These are phyloP conservation scores for Chiroxiphia lanceolata DNA, from an alignment of 2,797 vertebrate species.

Conservation along the genomic window DNA sequence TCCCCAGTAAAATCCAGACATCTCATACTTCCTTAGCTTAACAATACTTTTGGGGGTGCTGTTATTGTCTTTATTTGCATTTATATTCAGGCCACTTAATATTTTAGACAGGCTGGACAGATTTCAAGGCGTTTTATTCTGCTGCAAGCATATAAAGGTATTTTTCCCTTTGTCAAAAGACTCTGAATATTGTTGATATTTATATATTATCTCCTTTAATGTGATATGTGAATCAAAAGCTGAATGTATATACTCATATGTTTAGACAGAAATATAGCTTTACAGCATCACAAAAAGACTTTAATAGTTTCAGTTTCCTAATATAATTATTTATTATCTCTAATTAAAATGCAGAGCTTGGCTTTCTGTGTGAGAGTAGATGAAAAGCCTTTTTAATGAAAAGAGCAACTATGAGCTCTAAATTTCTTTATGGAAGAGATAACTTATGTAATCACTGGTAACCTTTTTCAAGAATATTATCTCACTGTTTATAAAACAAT, in stretches of 20 bases:
- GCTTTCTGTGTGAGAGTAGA: conserved; percentile 72
- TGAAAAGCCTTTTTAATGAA: conserved; percentile 81
- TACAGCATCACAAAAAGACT: conserved; percentile 20
- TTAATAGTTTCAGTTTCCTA: conserved; percentile 72
- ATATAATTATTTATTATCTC: conserved; percentile 79
- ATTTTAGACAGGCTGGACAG: background rate
- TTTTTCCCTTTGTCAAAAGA: background rate
- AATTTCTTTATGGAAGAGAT: conserved; percentile 81
- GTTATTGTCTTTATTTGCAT: background rate
- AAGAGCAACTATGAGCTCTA: conserved; percentile 80
- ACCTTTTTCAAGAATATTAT: conserved; percentile 85
- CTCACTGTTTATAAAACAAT: conserved; percentile 84
- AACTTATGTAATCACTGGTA: conserved; percentile 81
- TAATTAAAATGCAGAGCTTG: conserved; percentile 83
- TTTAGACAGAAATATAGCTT: background rate
- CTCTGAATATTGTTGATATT: background rate
- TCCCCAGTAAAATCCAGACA: background rate
- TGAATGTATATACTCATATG: background rate
- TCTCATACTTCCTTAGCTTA: background rate
- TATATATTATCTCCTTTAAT: background rate
- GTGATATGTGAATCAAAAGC: conserved; percentile 13
- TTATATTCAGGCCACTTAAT: background rate
- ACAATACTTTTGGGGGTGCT: background rate
- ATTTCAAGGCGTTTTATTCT: background rate
- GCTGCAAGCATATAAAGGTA: background rate